phyloP scores from a whole-genome alignment of 2,888 invertebrate genomes.

The Microchrysa polita region DNA sequence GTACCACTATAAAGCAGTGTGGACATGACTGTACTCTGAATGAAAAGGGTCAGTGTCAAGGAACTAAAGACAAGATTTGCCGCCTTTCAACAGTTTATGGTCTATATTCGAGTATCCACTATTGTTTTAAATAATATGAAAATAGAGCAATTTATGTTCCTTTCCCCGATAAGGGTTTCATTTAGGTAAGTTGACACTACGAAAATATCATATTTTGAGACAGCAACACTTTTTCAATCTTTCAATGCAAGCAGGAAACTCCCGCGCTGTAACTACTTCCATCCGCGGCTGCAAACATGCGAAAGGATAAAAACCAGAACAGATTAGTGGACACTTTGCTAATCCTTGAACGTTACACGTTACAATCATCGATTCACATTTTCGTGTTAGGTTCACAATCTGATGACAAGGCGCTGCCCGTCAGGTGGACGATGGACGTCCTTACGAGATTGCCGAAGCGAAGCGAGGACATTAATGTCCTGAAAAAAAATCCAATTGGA shows the following conservation, averaged over 20 bases:
- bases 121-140: too few relatives aligned
- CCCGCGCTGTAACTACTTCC: not conserved
- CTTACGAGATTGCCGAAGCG: not conserved
- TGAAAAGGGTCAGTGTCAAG: too few relatives aligned
- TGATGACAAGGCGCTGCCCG: not conserved
- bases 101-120: too few relatives aligned
- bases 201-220: too few relatives aligned
- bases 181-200: too few relatives aligned
- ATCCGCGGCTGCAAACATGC: not conserved
- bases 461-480: conserved; percentile 20
- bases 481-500: conserved; percentile 29
- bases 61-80: too few relatives aligned
- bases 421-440: not conserved
- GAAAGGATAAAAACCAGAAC: conserved; percentile 14
- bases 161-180: too few relatives aligned
- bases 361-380: conserved; percentile 16
- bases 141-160: too few relatives aligned
- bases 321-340: conserved; percentile 33
- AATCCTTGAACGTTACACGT: conserved; percentile 23
- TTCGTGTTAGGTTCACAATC: not conserved
- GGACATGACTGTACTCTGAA: too few relatives aligned
- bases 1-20: not conserved
- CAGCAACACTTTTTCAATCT: too few relatives aligned
- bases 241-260: not conserved
- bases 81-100: too few relatives aligned